These are phyloP conservation scores for Brachionus calyciflorus DNA, from an alignment of 1,140 invertebrate genomes.

Conservation along the genomic window DNA sequence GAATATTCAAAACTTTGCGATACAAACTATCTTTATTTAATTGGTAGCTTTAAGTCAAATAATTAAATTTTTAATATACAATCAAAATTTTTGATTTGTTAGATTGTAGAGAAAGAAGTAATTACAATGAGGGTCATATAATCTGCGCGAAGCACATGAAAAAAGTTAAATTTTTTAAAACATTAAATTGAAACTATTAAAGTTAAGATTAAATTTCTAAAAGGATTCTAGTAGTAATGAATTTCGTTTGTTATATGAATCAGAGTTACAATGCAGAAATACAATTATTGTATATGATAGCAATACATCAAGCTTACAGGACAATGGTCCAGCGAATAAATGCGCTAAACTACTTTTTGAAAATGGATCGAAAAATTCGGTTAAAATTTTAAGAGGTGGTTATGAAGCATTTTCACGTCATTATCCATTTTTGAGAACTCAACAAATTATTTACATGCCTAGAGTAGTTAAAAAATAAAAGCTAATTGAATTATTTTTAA, in stretches of 20 bases:
- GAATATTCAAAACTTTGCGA: conserved; percentile 56
- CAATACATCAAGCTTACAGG: conserved; percentile 52
- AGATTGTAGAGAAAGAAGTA: conserved; percentile 47
- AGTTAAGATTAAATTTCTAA: conserved; percentile 1
- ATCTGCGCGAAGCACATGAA: conserved; percentile 57
- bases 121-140: conserved; percentile 60
- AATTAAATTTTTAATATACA: not conserved
- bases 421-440: conserved; percentile 61
- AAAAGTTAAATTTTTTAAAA: conserved; percentile 50
- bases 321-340: conserved; percentile 49
- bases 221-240: conserved; percentile 53
- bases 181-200: no score
- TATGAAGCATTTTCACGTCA: conserved; percentile 60
- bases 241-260: conserved; percentile 58
- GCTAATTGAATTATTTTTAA: no score
- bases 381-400: conserved; percentile 58
- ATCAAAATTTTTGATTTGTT: not conserved
- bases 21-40: conserved; percentile 56
- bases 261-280: conserved; percentile 58
- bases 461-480: no score
- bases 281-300: conserved; percentile 59
- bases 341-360: conserved; percentile 55
- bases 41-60: conserved; percentile 52
- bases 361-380: conserved; percentile 55
- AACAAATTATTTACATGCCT: conserved; percentile 60